Conservation (phyloP, 2,113 vertebrate genomes). For the Carassius auratus region DNA sequence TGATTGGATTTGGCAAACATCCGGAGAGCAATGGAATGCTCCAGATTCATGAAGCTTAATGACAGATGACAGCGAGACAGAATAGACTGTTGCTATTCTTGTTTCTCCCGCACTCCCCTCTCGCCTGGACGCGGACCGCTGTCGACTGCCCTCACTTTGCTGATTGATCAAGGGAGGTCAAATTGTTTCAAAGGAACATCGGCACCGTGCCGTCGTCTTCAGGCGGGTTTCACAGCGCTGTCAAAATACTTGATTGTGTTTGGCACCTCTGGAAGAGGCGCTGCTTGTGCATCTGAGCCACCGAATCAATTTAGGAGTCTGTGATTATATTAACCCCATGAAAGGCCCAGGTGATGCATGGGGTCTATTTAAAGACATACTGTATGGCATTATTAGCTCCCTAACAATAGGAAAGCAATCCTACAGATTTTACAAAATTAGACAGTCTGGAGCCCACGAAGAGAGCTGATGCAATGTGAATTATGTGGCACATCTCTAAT, state of each 20-base stretch:
- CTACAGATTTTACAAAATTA: slow-evolving; percentile 24
- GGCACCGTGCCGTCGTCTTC: slow-evolving; percentile 5
- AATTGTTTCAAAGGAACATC: slow-evolving; percentile 32
- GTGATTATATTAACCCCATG: slow-evolving; percentile 52
- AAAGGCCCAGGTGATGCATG: slow-evolving; percentile 50
- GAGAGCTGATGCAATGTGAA: slow-evolving; percentile 40
- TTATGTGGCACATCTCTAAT: slow-evolving; percentile 23
- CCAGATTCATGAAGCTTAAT: slow-evolving; percentile 34
- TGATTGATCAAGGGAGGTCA: slow-evolving; percentile 45
- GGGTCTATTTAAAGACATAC: slow-evolving; percentile 41
- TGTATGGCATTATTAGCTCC: slow-evolving; percentile 31
- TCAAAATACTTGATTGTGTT: slow-evolving; percentile 45
- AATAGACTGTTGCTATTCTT: slow-evolving; percentile 24
- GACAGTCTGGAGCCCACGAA: slow-evolving; percentile 18
- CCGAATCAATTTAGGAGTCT: slow-evolving; percentile 44
- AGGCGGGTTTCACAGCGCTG: slow-evolving; percentile 23
- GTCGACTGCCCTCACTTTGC: slow-evolving; percentile 3
- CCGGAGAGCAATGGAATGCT: slow-evolving; percentile 26
- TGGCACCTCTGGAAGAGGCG: slow-evolving; percentile 22
- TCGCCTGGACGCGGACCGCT: background rate
- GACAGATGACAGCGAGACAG: slow-evolving; percentile 40
- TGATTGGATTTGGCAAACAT: slow-evolving; percentile 53
- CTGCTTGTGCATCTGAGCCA: background rate
- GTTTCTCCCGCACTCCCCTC: background rate
- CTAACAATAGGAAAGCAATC: slow-evolving; percentile 51